Conservation (phyloP, 2,113 vertebrate species). For the Taxidea taxus region DNA sequence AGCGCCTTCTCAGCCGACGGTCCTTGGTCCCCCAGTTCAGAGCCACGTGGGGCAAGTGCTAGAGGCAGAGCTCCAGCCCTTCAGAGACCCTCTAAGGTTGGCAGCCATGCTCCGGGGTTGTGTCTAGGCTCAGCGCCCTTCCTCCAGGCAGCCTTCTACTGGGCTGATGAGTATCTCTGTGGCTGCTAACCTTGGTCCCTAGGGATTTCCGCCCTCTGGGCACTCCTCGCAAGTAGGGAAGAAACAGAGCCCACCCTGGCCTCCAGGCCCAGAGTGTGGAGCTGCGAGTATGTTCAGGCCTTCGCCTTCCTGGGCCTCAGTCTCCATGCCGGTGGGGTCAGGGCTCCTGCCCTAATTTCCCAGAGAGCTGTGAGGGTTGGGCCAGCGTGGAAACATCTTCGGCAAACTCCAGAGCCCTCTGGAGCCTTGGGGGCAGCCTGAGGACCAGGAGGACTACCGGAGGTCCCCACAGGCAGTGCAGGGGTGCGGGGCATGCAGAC, state of each 20-base stretch:
- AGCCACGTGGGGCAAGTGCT: neutral
- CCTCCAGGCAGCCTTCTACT: neutral
- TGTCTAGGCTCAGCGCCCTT: neutral
- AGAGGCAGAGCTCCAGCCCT: neutral
- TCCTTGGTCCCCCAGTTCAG: neutral
- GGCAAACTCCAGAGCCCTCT: neutral
- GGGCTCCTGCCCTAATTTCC: neutral
- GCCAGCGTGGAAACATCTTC: neutral
- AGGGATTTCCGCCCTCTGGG: neutral
- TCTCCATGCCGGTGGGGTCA: neutral
- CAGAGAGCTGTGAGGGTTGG: no score
- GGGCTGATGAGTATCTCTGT: neutral
- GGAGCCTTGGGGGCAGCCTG: neutral
- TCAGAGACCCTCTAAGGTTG: neutral
- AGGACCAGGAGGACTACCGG: accelerated
- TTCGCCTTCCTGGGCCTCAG: neutral
- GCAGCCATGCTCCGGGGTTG: neutral
- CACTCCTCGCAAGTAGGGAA: no score
- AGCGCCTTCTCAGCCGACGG: neutral
- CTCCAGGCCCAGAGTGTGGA: neutral
- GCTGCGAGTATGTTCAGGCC: neutral
- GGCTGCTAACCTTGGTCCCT: neutral
- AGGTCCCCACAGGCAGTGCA: neutral
- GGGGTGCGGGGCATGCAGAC: neutral
- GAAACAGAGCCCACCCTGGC: neutral